Evolutionary conservation across 1,140 invertebrate species (phyloP), one percentile per base, ranked within the genome.

Genomic region (Melipona quadrifasciata): DNA sequence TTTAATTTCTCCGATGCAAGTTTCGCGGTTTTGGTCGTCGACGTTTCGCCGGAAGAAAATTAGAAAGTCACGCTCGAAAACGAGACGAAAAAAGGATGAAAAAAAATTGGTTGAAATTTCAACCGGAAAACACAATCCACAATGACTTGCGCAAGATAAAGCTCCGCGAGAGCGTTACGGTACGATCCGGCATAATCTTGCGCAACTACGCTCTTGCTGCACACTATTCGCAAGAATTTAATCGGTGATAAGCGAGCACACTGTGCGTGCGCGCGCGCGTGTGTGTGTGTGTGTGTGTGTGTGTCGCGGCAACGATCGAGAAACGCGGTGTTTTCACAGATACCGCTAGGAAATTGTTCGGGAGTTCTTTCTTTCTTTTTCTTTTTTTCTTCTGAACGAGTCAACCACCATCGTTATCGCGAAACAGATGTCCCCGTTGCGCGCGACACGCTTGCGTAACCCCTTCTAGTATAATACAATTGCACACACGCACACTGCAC

Each of bases 81-180:
- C 5, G 11, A n/a, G 58, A 61, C 0, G 4, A 47, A 8, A 10
- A 12, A 11, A n/a, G 24, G n/a, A 1, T 12, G 14, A 61, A n/a
- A 61, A 12, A n/a, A 21, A 21, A 19, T 39, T 76, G 31, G 24
- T 24, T 72, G 51, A 79, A 76, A 86, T 58, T 51, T 58, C 55
- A 27, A 79, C 71, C 79, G 27, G 73, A 71, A 57, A 72, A 34
- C 61, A 64, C 73, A 85, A 75, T 84, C 27, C 39, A 72, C 86
- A 61, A 72, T 76, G 61, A 57, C 65, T 89, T 89, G 76, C 83
- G 87, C 74, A 86, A 88, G 87, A 88, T 86, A 88, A 67, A 80
- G 84, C 47, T 73, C 55, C 65, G 78, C 74, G 65, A 89, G 65
- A 89, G 39, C 65, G 83, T 87, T 85, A 79, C 83, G 65, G 75